Conservation (phyloP, 2,113 vertebrate genomes). For the Chaetodon trifascialis region DNA sequence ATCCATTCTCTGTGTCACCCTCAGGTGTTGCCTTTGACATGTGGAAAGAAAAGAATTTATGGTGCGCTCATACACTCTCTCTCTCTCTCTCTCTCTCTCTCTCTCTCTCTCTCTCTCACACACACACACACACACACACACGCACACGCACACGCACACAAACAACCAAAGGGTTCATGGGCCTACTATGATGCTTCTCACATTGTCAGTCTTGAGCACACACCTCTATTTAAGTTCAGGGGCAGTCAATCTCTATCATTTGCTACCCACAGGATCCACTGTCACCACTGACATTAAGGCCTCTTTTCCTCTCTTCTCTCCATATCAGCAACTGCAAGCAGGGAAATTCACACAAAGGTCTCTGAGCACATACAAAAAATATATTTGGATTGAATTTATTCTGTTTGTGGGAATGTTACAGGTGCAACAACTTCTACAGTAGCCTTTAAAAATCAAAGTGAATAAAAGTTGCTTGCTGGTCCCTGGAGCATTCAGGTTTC, state of each 20-base stretch:
- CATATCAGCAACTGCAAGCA: slow-evolving; percentile 15
- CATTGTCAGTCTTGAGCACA: slow-evolving; percentile 37
- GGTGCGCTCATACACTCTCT: not conserved
- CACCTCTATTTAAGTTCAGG: slow-evolving; percentile 36
- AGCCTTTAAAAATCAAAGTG: not conserved
- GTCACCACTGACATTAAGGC: slow-evolving; percentile 37
- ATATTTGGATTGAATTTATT: slow-evolving; percentile 10
- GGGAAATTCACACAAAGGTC: slow-evolving; percentile 23
- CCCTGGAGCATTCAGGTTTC: not conserved
- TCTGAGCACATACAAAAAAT: not conserved
- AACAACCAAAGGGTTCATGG: slow-evolving; percentile 1
- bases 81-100: too few species aligned
- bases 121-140: not conserved
- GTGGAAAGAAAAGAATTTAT: slow-evolving; percentile 21
- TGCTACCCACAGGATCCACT: slow-evolving; percentile 14
- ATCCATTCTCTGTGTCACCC: slow-evolving; percentile 24
- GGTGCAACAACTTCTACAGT: slow-evolving; percentile 3
- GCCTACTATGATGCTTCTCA: slow-evolving; percentile 23
- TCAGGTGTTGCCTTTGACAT: slow-evolving; percentile 32
- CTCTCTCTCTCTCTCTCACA: too few species aligned
- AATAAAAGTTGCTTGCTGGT: slow-evolving; percentile 1
- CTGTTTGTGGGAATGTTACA: not conserved
- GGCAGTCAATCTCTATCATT: slow-evolving; percentile 41
- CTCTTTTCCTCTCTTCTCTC: not conserved
- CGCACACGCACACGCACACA: not conserved